phyloP scores from a whole-genome alignment of 2,888 invertebrate genomes.

The Aromia moschata region DNA sequence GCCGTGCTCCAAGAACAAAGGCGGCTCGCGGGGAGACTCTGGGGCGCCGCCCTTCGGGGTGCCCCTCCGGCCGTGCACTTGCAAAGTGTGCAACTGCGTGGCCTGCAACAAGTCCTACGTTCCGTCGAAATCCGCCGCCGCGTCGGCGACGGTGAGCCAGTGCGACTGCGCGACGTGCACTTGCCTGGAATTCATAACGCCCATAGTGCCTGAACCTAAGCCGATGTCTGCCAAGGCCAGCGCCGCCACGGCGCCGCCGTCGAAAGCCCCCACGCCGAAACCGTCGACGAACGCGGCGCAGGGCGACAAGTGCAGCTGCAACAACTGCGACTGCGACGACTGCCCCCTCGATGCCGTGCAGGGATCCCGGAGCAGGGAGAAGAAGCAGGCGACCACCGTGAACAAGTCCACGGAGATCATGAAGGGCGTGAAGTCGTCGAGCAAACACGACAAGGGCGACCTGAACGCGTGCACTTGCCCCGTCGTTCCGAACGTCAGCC shows the following conservation, averaged over 20 bases:
- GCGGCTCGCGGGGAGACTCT: conserved; percentile 14
- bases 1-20: background rate
- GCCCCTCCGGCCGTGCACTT: conserved; percentile 27
- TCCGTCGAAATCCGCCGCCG: background rate
- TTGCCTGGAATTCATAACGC: conserved; percentile 22
- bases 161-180: conserved; percentile 42
- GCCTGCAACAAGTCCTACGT: conserved; percentile 1
- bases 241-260: background rate
- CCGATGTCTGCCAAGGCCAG: background rate
- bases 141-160: conserved; percentile 21
- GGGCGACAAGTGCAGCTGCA: background rate
- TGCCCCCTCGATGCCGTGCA: background rate
- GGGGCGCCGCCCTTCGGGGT: conserved; percentile 26
- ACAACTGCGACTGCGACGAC: background rate
- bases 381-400: background rate
- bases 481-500: conserved; percentile 16
- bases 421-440: background rate
- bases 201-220: background rate
- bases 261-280: background rate
- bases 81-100: conserved; percentile 23
- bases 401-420: too few species aligned
- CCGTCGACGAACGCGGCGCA: background rate
- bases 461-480: conserved; percentile 16
- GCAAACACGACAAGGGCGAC: background rate
- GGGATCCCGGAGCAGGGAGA: background rate